Conservation (phyloP, 2,113 vertebrate genomes). For the Sturnus vulgaris region DNA sequence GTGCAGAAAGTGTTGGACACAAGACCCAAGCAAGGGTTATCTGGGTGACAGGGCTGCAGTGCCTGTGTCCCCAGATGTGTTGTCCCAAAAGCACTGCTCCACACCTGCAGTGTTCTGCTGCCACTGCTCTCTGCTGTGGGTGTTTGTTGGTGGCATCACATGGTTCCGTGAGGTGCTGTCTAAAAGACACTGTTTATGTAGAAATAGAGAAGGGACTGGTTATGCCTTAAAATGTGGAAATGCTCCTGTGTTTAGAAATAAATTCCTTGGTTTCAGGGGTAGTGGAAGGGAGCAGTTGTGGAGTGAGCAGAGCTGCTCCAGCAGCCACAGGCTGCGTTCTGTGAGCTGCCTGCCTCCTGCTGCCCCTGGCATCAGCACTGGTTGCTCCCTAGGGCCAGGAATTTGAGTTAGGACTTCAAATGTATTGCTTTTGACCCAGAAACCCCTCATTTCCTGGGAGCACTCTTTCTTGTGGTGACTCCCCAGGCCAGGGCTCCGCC, state of each 20-base stretch:
- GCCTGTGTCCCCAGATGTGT: rapidly evolving
- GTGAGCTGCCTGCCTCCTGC: background rate
- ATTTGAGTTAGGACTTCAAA: background rate
- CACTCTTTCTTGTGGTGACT: background rate
- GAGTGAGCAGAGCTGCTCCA: background rate
- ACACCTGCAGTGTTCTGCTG: background rate
- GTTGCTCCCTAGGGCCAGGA: background rate
- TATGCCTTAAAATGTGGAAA: background rate
- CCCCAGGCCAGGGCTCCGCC: background rate
- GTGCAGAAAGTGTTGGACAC: background rate
- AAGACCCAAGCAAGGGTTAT: background rate
- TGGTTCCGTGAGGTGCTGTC: background rate
- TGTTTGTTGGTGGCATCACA: rapidly evolving
- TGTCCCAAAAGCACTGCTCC: background rate
- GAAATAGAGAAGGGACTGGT: background rate
- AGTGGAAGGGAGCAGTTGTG: background rate
- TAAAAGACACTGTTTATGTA: background rate
- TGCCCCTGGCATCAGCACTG: background rate
- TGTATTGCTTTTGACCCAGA: background rate
- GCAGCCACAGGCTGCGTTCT: rapidly evolving
- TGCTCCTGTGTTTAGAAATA: background rate
- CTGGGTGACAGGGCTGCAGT: background rate
- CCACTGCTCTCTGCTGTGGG: rapidly evolving
- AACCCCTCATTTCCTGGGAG: background rate
- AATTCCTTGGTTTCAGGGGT: background rate